Evolutionary conservation across 2,797 vertebrate genomes (phyloP).

Genomic region (Orientallactaga sibirica): DNA sequence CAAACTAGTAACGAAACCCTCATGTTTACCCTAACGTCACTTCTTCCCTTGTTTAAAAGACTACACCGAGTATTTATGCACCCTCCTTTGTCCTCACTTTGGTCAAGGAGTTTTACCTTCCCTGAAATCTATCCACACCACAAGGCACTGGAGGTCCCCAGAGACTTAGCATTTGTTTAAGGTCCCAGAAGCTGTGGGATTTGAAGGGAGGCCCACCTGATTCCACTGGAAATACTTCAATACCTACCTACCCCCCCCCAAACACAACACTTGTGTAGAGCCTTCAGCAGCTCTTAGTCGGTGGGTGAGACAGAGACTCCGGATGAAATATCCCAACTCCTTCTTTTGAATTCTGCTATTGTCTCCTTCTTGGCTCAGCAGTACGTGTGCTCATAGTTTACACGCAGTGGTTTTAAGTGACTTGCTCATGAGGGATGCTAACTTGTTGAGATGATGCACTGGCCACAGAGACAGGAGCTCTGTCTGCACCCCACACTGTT

Average conservation of each 20-base stretch:
- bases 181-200: neutral
- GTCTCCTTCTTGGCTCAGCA: neutral
- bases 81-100: neutral
- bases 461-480: neutral
- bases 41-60: neutral
- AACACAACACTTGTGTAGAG: neutral
- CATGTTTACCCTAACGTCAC: neutral
- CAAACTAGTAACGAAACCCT: neutral
- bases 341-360: neutral
- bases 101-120: neutral
- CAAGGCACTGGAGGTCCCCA: neutral
- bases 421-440: neutral
- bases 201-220: neutral
- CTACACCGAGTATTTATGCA: neutral
- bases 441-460: neutral
- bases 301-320: neutral
- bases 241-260: neutral
- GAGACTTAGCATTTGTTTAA: neutral
- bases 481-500: constrained; percentile 52
- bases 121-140: rapidly evolving
- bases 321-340: neutral
- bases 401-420: neutral
- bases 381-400: rapidly evolving
- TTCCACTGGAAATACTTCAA: neutral
- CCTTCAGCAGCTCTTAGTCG: neutral